Evolutionary conservation across 2,113 vertebrate species (phyloP).

Genomic region (Nestor notabilis): DNA sequence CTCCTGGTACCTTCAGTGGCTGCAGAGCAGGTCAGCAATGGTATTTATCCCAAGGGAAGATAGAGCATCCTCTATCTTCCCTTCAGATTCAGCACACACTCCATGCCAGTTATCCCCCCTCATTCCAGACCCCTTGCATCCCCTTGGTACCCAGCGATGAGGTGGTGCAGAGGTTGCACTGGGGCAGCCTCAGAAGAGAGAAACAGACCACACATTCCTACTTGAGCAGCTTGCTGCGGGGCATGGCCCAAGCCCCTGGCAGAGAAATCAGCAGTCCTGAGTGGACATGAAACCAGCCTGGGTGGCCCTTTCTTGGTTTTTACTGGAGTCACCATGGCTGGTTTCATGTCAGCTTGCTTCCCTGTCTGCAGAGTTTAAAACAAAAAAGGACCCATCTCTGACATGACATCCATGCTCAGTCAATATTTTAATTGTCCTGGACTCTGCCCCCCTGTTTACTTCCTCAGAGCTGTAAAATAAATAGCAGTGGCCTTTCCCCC

Average conservation of each 20-base stretch:
- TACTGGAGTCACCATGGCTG: neutral
- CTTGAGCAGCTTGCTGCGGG: neutral
- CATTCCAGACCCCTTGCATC: neutral
- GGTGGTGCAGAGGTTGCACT: neutral
- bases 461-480: slow-evolving; percentile 12
- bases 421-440: slow-evolving; percentile 14
- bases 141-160: accelerated
- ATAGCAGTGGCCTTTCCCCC: neutral
- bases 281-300: neutral
- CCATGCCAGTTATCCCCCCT: accelerated
- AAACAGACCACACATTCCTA: neutral
- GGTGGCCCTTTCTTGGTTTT: neutral
- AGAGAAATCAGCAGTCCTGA: neutral
- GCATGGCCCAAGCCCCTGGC: neutral
- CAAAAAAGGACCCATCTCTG: neutral
- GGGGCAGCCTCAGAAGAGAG: neutral
- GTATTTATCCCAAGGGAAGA: neutral
- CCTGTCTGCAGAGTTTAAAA: neutral
- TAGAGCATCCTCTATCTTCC: no score
- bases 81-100: accelerated
- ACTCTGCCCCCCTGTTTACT: neutral
- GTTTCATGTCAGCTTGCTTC: neutral
- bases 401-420: neutral
- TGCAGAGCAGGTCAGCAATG: neutral
- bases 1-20: neutral